These are phyloP conservation scores for Bilobella aurantiaca DNA, from an alignment of 1,140 invertebrate genomes.

Conservation along the genomic window DNA sequence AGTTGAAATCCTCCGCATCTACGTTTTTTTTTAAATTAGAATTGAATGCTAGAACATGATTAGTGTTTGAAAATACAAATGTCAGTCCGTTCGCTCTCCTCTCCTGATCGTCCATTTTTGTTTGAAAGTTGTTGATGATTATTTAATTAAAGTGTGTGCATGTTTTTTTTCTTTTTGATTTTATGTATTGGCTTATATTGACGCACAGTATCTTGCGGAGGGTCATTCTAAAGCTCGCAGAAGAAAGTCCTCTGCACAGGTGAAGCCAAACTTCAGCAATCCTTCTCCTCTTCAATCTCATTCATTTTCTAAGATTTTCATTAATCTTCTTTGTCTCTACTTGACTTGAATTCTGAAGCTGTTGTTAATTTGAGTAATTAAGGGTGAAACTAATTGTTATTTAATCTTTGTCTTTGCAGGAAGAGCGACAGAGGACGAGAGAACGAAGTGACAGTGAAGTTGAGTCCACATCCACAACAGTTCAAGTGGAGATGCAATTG, in stretches of 20 bases:
- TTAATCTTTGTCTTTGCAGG: conserved; percentile 43
- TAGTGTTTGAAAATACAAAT: too few species aligned
- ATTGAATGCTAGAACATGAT: too few species aligned
- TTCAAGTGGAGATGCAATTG: conserved; percentile 63
- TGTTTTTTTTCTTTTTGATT: conserved; percentile 6
- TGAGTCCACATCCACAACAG: conserved; percentile 56
- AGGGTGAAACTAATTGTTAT: too few species aligned
- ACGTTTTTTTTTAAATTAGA: too few species aligned
- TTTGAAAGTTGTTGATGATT: neutral
- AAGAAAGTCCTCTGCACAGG: conserved; percentile 29
- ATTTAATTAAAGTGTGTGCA: neutral
- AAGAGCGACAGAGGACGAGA: conserved; percentile 71
- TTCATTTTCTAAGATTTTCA: neutral
- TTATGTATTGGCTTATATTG: conserved; percentile 9
- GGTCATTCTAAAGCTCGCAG: conserved; percentile 14
- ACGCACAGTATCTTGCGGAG: conserved; percentile 24
- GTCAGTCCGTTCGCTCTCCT: too few species aligned
- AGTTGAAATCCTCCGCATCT: too few species aligned
- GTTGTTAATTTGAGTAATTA: too few species aligned
- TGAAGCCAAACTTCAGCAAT: conserved; percentile 19
- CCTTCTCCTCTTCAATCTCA: conserved; percentile 2
- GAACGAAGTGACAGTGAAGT: conserved; percentile 67
- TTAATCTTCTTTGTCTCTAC: neutral
- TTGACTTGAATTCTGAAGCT: conserved; percentile 4
- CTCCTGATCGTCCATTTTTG: neutral